These are phyloP conservation scores for Cacatua alba DNA, from an alignment of 2,113 vertebrate species.

Conservation along the genomic window DNA sequence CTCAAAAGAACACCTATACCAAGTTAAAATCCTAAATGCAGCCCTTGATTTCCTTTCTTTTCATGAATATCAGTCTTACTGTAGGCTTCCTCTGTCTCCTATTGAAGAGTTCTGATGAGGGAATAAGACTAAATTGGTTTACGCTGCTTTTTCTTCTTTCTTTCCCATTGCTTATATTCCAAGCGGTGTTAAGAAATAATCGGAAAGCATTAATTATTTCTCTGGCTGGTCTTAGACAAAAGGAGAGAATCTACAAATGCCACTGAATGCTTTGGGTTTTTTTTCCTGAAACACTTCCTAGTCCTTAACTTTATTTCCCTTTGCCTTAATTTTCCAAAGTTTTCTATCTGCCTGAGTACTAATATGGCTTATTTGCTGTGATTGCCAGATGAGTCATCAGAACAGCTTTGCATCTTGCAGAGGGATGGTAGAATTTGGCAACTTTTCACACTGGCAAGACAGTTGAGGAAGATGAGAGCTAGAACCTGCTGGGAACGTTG, in stretches of 20 bases:
- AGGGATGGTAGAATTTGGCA: background rate
- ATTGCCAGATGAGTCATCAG: constrained; percentile 3
- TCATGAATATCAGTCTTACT: background rate
- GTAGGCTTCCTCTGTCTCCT: background rate
- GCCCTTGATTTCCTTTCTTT: background rate
- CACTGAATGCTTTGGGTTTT: background rate
- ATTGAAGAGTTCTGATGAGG: background rate
- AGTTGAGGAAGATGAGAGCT: background rate
- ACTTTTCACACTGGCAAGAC: background rate
- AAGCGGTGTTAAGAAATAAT: constrained; percentile 6
- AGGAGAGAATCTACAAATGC: background rate
- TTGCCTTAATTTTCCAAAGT: background rate
- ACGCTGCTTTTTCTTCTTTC: background rate
- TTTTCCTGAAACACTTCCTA: background rate
- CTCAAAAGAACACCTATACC: background rate
- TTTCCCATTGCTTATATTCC: constrained; percentile 11
- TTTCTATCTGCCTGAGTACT: background rate
- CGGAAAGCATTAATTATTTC: constrained; percentile 17
- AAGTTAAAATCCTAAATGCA: background rate
- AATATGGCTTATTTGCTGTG: background rate
- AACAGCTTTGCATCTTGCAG: constrained; percentile 16
- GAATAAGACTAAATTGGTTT: background rate
- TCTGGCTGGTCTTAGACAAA: constrained; percentile 1
- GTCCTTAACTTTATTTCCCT: background rate
- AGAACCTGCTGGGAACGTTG: background rate